Conservation (phyloP, 2,888 invertebrate genomes). For the Eupithecia subfuscata region DNA sequence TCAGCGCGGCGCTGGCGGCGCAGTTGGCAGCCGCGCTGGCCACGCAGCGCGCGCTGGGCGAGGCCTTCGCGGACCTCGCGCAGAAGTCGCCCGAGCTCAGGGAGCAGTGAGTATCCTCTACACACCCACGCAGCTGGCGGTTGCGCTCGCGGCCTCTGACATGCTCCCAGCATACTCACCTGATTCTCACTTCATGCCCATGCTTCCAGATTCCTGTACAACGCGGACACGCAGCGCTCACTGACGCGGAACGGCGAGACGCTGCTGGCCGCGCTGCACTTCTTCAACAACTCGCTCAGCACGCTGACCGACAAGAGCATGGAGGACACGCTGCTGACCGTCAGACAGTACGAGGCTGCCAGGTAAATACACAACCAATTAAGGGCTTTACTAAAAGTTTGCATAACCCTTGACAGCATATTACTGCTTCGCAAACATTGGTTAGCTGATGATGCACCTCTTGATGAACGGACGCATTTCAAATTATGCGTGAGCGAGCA, state of each 20-base stretch:
- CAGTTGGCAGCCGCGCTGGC: constrained; percentile 88
- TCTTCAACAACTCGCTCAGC: constrained; percentile 97
- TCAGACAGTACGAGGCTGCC: constrained; percentile 85
- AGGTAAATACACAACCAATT: constrained; percentile 61
- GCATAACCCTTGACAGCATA: too few relatives aligned
- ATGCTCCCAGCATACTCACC: not conserved
- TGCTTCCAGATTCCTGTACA: constrained; percentile 89
- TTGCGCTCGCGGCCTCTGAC: not conserved
- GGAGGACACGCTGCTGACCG: constrained; percentile 93
- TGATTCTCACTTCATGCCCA: not conserved
- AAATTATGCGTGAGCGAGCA: too few relatives aligned
- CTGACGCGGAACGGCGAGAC: constrained; percentile 96
- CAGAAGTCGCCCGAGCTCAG: constrained; percentile 98
- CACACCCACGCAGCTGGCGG: not conserved
- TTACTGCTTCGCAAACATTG: too few relatives aligned
- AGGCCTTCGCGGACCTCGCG: constrained; percentile 97
- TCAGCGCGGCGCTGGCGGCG: constrained; percentile 92
- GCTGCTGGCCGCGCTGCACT: constrained; percentile 95
- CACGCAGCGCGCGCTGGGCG: constrained; percentile 95
- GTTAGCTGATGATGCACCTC: too few relatives aligned
- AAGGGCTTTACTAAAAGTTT: too few relatives aligned
- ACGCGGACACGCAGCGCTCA: constrained; percentile 97
- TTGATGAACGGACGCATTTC: too few relatives aligned
- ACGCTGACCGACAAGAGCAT: constrained; percentile 99
- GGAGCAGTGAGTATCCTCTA: constrained; percentile 78